Evolutionary conservation across 2,888 invertebrate species (phyloP).

Genomic region (Macaria notata): DNA sequence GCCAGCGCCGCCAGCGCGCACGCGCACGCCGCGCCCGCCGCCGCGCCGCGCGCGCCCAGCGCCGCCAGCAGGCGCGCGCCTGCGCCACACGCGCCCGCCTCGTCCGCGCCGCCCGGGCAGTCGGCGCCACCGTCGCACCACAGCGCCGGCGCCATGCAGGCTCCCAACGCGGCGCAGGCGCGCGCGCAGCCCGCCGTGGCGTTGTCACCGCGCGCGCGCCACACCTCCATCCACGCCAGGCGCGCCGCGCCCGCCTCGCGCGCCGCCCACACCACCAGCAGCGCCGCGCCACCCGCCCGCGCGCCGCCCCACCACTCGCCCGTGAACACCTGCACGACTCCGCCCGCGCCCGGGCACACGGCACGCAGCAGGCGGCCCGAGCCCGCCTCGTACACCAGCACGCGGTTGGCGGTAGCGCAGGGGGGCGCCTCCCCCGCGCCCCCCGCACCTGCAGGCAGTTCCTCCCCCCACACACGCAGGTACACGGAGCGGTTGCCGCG

Average conservation of each 20-base stretch:
- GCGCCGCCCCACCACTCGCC: conserved; percentile 86
- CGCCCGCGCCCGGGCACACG: conserved; percentile 6
- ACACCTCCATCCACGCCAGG: conserved; percentile 86
- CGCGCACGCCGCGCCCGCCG: conserved; percentile 47
- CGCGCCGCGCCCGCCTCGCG: conserved; percentile 91
- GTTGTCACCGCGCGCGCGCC: conserved; percentile 51
- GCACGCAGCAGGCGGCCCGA: conserved; percentile 50
- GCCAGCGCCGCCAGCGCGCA: conserved; percentile 53
- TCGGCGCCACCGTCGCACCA: conserved; percentile 87
- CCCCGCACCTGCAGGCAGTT: conserved; percentile 85
- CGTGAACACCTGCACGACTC: conserved; percentile 89
- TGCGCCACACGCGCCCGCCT: conserved; percentile 84
- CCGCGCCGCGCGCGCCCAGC: conserved; percentile 84
- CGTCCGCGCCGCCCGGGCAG: conserved; percentile 70
- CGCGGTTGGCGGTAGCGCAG: conserved; percentile 89
- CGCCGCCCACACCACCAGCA: conserved; percentile 92
- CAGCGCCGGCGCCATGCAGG: conserved; percentile 88
- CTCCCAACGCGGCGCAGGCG: conserved; percentile 87
- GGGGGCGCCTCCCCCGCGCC: conserved; percentile 84
- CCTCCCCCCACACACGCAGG: conserved; percentile 91
- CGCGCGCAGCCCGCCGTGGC: conserved; percentile 55
- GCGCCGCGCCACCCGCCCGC: conserved; percentile 79
- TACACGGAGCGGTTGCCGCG: conserved; percentile 91
- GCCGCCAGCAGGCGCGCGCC: conserved; percentile 72
- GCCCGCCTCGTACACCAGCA: conserved; percentile 90